These are phyloP conservation scores for Ceratosolen fusciceps DNA, from an alignment of 1,140 invertebrate genomes.

Conservation along the genomic window DNA sequence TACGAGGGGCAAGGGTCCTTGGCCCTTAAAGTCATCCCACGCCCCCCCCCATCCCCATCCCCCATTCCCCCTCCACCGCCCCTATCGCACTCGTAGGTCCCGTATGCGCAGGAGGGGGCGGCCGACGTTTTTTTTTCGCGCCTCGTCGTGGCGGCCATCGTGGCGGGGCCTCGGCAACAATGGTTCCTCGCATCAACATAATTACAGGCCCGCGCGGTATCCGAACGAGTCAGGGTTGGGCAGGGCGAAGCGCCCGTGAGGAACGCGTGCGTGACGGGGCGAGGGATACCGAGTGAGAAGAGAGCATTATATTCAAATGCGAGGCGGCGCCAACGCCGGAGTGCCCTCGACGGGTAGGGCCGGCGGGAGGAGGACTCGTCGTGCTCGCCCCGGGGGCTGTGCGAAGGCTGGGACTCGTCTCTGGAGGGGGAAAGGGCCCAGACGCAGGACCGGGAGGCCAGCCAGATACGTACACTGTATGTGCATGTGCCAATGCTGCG, in stretches of 20 bases:
- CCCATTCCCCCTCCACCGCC: no score
- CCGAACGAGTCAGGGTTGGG: conserved; percentile 18
- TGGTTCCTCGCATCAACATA: conserved; percentile 47
- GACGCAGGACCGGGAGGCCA: neutral
- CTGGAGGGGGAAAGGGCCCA: neutral
- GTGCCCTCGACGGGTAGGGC: neutral
- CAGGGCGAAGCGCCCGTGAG: conserved; percentile 8
- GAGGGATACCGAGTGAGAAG: neutral
- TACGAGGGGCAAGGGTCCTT: no score
- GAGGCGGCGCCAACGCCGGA: conserved; percentile 41
- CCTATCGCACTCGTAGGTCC: no score
- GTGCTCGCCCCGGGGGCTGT: neutral
- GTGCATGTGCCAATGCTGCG: neutral
- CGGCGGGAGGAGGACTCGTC: neutral
- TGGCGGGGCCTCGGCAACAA: conserved; percentile 45
- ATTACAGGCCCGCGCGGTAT: conserved; percentile 40
- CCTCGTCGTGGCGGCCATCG: conserved; percentile 25
- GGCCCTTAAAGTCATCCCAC: no score
- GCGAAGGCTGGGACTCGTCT: neutral
- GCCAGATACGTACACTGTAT: neutral
- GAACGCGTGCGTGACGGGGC: conserved; percentile 38
- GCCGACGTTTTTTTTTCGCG: conserved; percentile 13
- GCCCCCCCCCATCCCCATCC: no score
- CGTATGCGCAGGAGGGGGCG: no score
- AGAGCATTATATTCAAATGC: conserved; percentile 49